Conservation (phyloP, 2,113 vertebrate genomes). For the Oryctolagus cuniculus region DNA sequence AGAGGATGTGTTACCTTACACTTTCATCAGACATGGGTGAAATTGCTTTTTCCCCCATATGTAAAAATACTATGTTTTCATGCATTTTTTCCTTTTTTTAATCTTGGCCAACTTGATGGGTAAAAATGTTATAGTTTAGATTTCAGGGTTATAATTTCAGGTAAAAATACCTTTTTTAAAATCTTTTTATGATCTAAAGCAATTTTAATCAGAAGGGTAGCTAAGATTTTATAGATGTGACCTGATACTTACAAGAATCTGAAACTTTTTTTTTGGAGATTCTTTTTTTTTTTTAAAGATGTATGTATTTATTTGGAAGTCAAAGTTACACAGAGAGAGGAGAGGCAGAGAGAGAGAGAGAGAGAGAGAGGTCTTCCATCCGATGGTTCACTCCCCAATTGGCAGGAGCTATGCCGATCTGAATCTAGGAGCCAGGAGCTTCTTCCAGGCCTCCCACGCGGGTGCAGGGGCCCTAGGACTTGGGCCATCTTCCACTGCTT, state of each 20-base stretch:
- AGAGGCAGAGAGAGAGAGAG: no score
- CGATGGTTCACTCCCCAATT: no score
- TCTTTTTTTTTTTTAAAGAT: no score
- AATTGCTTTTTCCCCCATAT: neutral
- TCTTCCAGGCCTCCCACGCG: no score
- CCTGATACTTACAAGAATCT: conserved; percentile 3
- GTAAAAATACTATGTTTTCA: neutral
- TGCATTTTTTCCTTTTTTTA: neutral
- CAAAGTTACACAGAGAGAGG: no score
- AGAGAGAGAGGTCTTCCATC: no score
- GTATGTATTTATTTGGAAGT: no score
- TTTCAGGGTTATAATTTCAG: conserved; percentile 39
- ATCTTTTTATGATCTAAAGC: conserved; percentile 23
- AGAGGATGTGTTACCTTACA: neutral
- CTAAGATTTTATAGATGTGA: neutral
- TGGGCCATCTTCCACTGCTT: no score
- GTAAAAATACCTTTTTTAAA: neutral
- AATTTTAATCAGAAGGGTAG: conserved; percentile 6
- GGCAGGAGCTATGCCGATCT: no score
- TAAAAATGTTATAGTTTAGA: conserved; percentile 25
- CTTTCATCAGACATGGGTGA: neutral
- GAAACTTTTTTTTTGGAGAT: neutral
- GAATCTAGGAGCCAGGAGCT: no score
- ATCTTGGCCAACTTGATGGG: neutral
- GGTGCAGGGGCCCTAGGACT: no score